Evolutionary conservation across 2,888 invertebrate genomes (phyloP).

Genomic region (Bedellia somnulentella): DNA sequence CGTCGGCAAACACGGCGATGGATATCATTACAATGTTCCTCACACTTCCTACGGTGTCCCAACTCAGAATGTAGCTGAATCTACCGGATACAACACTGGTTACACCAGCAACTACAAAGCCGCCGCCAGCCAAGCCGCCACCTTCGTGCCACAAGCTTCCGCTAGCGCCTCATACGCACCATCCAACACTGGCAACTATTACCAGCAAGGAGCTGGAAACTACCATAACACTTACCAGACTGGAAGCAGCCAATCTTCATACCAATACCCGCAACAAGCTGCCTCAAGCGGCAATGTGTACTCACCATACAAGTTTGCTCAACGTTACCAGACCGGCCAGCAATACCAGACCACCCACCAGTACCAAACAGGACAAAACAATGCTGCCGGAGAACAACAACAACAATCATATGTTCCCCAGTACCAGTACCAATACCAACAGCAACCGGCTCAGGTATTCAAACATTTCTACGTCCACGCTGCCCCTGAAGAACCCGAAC

Average conservation of each 20-base stretch:
- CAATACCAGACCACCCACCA: constrained; percentile 2
- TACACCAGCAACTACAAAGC: constrained; percentile 4
- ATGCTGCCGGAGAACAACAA: constrained; percentile 9
- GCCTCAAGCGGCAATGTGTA: constrained; percentile 7
- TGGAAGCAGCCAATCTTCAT: constrained; percentile 5
- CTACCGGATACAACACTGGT: constrained; percentile 14
- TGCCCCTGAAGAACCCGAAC: constrained; percentile 51
- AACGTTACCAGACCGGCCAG: constrained; percentile 15
- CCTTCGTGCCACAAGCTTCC: too few species aligned
- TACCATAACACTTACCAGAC: constrained; percentile 13
- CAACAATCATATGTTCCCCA: constrained; percentile 16
- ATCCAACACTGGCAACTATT: constrained; percentile 9
- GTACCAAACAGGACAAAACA: constrained; percentile 1
- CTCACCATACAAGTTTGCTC: constrained; percentile 12
- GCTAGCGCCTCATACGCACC: not conserved
- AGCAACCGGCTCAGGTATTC: constrained; percentile 72
- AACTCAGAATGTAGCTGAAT: constrained; percentile 22
- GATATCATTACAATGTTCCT: constrained; percentile 42
- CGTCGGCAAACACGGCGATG: constrained; percentile 9
- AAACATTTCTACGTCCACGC: constrained; percentile 53
- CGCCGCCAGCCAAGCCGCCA: constrained; percentile 1
- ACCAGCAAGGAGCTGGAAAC: not conserved
- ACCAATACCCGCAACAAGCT: constrained; percentile 10
- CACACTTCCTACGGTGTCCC: constrained; percentile 41
- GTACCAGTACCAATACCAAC: constrained; percentile 65